phyloP scores from a whole-genome alignment of 2,888 invertebrate species.

The Cheilosia impressa region DNA sequence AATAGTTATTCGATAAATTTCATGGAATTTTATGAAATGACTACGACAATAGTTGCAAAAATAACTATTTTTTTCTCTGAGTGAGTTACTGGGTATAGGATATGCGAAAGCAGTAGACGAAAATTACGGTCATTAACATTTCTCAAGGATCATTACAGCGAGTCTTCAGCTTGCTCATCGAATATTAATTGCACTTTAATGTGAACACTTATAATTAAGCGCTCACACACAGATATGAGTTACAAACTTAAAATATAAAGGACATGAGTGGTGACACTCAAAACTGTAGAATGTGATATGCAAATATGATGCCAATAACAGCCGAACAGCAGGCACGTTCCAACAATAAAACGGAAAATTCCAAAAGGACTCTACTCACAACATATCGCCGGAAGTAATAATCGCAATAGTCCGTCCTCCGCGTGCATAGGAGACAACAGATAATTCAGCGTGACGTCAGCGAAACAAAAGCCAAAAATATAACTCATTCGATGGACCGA shows the following conservation, averaged over 20 bases:
- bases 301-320: slow-evolving; percentile 70
- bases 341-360: slow-evolving; percentile 66
- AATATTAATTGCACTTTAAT: slow-evolving; percentile 32
- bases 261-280: not conserved
- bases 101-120: too few relatives aligned
- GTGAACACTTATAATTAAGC: not conserved
- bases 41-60: too few relatives aligned
- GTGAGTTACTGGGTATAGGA: too few relatives aligned
- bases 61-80: too few relatives aligned
- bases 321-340: slow-evolving; percentile 42
- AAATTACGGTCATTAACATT: slow-evolving; percentile 7
- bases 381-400: slow-evolving; percentile 80
- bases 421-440: not conserved
- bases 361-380: slow-evolving; percentile 46
- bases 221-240: slow-evolving; percentile 41
- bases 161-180: not conserved
- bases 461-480: slow-evolving; percentile 29
- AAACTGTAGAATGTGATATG: slow-evolving; percentile 35
- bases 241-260: slow-evolving; percentile 59
- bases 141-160: not conserved
- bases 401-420: slow-evolving; percentile 78
- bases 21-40: too few relatives aligned
- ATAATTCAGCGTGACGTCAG: slow-evolving; percentile 33
- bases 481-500: slow-evolving; percentile 45
- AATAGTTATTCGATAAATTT: too few relatives aligned